These are phyloP conservation scores for Erpobdella octoculata DNA, from an alignment of 2,888 invertebrate genomes.

Conservation along the genomic window DNA sequence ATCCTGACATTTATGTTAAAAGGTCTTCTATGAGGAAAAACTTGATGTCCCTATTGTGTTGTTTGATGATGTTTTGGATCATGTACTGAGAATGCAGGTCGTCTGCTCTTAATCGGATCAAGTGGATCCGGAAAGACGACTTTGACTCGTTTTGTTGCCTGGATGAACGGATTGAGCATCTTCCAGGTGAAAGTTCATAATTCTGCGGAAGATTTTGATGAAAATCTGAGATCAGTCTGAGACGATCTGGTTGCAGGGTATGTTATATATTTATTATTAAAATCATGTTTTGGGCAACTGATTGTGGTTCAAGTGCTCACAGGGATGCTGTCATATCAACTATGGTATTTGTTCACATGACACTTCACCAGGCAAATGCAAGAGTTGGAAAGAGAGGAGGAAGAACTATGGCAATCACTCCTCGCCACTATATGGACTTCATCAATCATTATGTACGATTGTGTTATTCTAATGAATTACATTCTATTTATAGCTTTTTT, in stretches of 20 bases:
- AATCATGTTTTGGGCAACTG: no score
- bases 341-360: conserved; percentile 96
- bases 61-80: conserved; percentile 97
- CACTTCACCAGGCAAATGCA: conserved; percentile 86
- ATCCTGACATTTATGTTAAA: no score
- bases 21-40: conserved; percentile 97
- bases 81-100: conserved; percentile 72
- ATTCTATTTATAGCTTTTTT: no score
- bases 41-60: conserved; percentile 93
- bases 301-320: conserved; percentile 71
- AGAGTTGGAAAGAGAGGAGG: conserved; percentile 80
- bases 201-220: conserved; percentile 95
- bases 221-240: conserved; percentile 71
- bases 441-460: conserved; percentile 98
- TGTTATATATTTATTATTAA: no score
- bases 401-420: conserved; percentile 93
- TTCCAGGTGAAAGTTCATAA: conserved; percentile 99
- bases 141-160: conserved; percentile 94
- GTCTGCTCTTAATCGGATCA: conserved; percentile 90
- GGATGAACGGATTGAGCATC: conserved; percentile 98
- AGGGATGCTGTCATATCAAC: conserved; percentile 96
- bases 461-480: no score
- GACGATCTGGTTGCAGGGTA: conserved; percentile 57
- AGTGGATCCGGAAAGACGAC: conserved; percentile 99
- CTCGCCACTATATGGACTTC: conserved; percentile 93